Conservation (phyloP, 2,888 invertebrate species). For the Diplazon laetatorius region DNA sequence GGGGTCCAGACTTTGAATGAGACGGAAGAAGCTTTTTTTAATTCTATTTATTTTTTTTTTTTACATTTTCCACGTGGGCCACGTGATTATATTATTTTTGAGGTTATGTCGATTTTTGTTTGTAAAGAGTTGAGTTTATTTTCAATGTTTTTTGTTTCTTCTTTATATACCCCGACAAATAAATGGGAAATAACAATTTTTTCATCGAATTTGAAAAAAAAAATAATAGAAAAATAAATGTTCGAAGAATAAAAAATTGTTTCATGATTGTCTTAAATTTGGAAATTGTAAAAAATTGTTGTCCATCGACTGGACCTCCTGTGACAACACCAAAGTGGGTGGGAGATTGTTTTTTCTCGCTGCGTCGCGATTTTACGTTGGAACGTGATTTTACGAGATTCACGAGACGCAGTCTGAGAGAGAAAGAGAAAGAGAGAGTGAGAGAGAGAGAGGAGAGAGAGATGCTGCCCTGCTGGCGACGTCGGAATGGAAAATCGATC, state of each 20-base stretch:
- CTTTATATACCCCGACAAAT: too few relatives aligned
- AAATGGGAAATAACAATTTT: too few relatives aligned
- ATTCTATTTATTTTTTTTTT: too few relatives aligned
- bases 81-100: too few relatives aligned
- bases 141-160: too few relatives aligned
- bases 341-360: neutral
- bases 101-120: too few relatives aligned
- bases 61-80: too few relatives aligned
- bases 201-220: neutral
- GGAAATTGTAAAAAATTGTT: neutral
- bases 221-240: neutral
- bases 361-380: neutral
- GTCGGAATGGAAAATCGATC: slow-evolving; percentile 31
- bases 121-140: too few relatives aligned
- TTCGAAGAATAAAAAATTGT: neutral
- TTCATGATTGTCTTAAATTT: too few relatives aligned
- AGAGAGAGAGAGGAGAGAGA: neutral
- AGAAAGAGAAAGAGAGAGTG: slow-evolving; percentile 11
- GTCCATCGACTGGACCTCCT: neutral
- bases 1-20: too few relatives aligned
- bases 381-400: slow-evolving; percentile 17
- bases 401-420: slow-evolving; percentile 13
- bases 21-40: too few relatives aligned
- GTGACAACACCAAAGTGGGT: neutral
- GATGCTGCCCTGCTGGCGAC: slow-evolving; percentile 2